phyloP scores from a whole-genome alignment of 1,140 invertebrate species.

The Meloidogyne chitwoodi region DNA sequence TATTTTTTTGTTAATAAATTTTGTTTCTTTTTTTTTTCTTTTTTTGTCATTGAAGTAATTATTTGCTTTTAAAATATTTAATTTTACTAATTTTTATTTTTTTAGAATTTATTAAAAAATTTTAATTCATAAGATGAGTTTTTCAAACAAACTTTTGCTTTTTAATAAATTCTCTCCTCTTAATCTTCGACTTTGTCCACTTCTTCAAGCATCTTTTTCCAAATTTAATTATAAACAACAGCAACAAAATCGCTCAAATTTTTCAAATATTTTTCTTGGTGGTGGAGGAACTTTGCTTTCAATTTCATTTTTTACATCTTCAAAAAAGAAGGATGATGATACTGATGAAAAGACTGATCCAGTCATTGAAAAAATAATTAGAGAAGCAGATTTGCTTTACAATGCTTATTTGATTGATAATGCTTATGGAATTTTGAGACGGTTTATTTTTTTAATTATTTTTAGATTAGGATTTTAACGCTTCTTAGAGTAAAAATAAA shows the following conservation, averaged over 20 bases:
- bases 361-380: slow-evolving; percentile 23
- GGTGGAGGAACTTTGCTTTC: slow-evolving; percentile 22
- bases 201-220: background rate
- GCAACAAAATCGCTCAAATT: background rate
- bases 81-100: background rate
- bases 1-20: background rate
- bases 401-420: slow-evolving; percentile 58
- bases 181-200: background rate
- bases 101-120: background rate
- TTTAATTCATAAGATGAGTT: background rate
- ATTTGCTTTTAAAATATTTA: background rate
- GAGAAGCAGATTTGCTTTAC: slow-evolving; percentile 54
- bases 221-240: background rate
- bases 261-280: background rate
- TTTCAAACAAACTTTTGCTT: background rate
- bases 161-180: background rate
- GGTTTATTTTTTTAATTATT: slow-evolving; percentile 27
- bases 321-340: background rate
- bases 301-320: slow-evolving; percentile 32
- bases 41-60: background rate
- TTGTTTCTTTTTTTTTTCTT: background rate
- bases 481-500: no score
- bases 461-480: background rate
- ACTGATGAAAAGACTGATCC: background rate
- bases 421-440: slow-evolving; percentile 50